A percentile compares a stretch with the other conserved stretches of the same genome.
Conservation (phyloP, 2,113 vertebrate species). For the Herpailurus yagouaroundi region DNA sequence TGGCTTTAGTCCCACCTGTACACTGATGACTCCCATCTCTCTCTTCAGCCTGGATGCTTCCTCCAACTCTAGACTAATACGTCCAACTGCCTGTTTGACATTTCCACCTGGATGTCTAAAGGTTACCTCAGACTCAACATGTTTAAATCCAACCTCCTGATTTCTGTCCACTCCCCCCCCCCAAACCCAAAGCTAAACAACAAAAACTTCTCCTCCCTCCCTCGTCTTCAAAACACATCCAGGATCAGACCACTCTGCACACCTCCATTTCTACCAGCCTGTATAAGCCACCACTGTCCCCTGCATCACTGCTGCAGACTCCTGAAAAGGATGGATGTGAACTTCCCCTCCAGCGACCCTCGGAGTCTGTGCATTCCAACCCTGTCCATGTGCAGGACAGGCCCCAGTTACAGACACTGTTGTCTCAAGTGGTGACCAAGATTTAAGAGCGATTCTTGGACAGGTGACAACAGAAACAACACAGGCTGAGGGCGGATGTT, state of each 20-base stretch:
- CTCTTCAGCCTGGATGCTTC: not conserved
- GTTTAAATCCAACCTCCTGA: not conserved
- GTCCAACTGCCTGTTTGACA: not conserved
- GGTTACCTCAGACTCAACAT: not conserved
- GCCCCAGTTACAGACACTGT: not conserved
- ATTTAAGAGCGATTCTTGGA: conserved; percentile 5
- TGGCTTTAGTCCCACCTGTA: not conserved
- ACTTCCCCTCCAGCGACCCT: not conserved
- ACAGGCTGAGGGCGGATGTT: not conserved
- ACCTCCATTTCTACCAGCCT: not conserved
- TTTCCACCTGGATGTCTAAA: not conserved
- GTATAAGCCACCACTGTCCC: not conserved
- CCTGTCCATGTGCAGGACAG: not conserved
- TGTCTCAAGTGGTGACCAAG: not conserved
- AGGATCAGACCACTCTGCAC: not conserved
- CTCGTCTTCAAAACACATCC: not conserved
- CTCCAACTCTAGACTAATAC: not conserved
- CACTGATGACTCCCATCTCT: not conserved
- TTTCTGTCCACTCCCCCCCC: not conserved
- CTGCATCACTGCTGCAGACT: not conserved
- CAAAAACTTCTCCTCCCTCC: not conserved
- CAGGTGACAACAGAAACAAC: not conserved
- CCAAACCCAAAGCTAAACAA: not conserved
- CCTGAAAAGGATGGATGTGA: not conserved
- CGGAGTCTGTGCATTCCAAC: not conserved